Percentiles rank a stretch among this genome's conserved stretches.
Conservation (phyloP, 2,113 vertebrate genomes). For the Xyliphius kryptos region DNA sequence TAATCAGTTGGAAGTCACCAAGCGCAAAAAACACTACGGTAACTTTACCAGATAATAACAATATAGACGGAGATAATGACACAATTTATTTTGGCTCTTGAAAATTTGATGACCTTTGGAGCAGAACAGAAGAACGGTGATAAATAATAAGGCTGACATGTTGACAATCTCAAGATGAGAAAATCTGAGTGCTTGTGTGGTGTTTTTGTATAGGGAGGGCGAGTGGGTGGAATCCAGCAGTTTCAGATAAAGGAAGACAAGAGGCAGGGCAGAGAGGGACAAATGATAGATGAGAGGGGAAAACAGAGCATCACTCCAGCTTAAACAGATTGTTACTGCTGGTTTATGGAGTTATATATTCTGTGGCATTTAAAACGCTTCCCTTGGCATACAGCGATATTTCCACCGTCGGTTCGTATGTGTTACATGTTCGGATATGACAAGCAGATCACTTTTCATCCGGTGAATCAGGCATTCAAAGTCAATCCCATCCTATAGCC, state of each 20-base stretch:
- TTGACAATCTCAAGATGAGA: slow-evolving; percentile 1
- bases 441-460: background rate
- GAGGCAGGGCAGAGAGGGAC: background rate
- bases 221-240: background rate
- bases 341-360: slow-evolving; percentile 9
- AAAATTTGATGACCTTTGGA: slow-evolving; percentile 37
- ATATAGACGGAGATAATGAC: slow-evolving; percentile 6
- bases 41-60: background rate
- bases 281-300: background rate
- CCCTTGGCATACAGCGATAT: slow-evolving; percentile 8
- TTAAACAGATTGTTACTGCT: slow-evolving; percentile 17
- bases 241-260: background rate
- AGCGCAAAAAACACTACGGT: background rate
- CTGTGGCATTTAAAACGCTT: slow-evolving; percentile 22
- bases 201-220: slow-evolving; percentile 3
- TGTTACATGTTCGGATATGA: slow-evolving; percentile 20
- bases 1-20: too few species aligned
- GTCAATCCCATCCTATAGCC: slow-evolving; percentile 14
- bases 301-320: slow-evolving; percentile 4
- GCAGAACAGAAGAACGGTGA: background rate
- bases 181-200: background rate
- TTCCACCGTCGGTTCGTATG: slow-evolving; percentile 6
- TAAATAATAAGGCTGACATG: background rate
- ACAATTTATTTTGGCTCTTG: slow-evolving; percentile 17
- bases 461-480: slow-evolving; percentile 8